Base-by-base conservation (phyloP, 2,113 vertebrate species). In the Mus pahari region DNA sequence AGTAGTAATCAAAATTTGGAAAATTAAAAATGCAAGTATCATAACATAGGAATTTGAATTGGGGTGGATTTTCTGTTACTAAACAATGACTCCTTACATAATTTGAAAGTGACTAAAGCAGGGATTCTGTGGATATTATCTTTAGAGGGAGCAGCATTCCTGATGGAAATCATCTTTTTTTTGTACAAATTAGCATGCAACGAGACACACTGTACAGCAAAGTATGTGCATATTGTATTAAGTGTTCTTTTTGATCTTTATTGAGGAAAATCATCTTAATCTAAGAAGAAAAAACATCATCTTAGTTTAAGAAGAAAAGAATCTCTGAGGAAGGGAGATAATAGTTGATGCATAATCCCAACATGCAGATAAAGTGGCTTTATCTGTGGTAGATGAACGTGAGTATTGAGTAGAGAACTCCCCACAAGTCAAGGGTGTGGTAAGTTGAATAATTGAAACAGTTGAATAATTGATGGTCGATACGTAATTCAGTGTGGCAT, bases 131-230 rank as follows among this genome's bases (percentile, higher is more conserved):
- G 22, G 55, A 87, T 81, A 53, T 77, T 93, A 74, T 33, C 36
- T 86, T 70, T 53, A 71, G 66, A 10, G 20, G 12, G 20, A 53
- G 48, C 22, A 96, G 55, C 64, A 84, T 31, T 42, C 45, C 22
- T n/a, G 62, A 9, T 7, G 70, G 36, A 94, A 96, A 42, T 78
- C 20, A 50, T 50, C n/a, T 20, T 28, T 81, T 91, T 62, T 62
- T 26, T 74, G 86, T 16, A 24, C 7, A 64, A 87, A 79, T 91
- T 81, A 70, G 83, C 60, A 88, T 36, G 36, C 71, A 74, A 86
- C 90, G 86, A 90, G 33, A 88, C 48, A 89, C n/a, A 86, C 89
- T 95, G 92, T 91, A 82, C 0, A 92, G 45, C 36, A 39, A 95
- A 84, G 24, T 93, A 2, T 82, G 86, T 50, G 9, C 28, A 60